These are phyloP conservation scores for Thymelicus lineola DNA, from an alignment of 2,888 invertebrate species.

Conservation along the genomic window DNA sequence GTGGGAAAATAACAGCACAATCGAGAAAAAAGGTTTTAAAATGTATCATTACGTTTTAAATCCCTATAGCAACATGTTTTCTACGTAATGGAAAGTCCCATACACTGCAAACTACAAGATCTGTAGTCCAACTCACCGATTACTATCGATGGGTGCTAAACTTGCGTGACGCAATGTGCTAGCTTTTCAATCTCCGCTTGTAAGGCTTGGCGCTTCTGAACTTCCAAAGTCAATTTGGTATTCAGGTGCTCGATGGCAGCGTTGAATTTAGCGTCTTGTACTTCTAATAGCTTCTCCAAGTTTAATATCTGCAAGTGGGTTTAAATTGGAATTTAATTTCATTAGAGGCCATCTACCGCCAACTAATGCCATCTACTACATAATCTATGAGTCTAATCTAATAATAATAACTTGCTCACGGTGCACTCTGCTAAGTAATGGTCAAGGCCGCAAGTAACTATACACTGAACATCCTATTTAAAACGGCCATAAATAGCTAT, in stretches of 20 bases:
- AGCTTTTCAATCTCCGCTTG: constrained; percentile 89
- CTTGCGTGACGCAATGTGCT: constrained; percentile 89
- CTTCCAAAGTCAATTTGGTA: constrained; percentile 86
- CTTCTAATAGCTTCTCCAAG: constrained; percentile 85
- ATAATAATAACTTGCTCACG: no score
- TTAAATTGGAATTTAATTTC: background rate
- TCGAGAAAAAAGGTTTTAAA: background rate
- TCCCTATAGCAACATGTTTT: background rate
- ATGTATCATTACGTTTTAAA: background rate
- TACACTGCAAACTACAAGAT: background rate
- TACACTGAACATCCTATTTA: no score
- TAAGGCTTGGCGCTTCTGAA: constrained; percentile 86
- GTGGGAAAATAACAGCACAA: background rate
- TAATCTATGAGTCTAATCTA: no score
- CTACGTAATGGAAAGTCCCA: constrained; percentile 6
- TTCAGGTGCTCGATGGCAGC: constrained; percentile 87
- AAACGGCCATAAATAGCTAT: no score
- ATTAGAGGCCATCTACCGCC: background rate
- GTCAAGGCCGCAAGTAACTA: no score
- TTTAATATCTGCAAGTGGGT: constrained; percentile 75
- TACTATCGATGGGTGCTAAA: constrained; percentile 69
- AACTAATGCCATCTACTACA: no score
- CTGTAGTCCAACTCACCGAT: background rate
- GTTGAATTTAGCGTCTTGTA: constrained; percentile 84
- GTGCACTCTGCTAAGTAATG: no score